Base-by-base conservation (phyloP, 2,113 vertebrate species). In the Apus apus region DNA sequence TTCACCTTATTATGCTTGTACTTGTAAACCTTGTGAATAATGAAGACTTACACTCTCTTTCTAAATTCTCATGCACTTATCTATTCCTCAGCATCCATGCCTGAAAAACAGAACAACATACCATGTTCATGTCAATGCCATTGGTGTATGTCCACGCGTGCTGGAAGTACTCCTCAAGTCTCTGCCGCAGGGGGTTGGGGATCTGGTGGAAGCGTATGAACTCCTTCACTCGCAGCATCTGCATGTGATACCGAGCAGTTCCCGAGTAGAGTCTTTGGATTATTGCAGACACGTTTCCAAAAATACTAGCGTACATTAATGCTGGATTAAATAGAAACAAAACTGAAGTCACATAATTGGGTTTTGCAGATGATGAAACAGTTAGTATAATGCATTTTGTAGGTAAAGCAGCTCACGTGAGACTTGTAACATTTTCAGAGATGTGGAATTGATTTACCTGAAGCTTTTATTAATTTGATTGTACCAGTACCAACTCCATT, bases 61-160 rank as follows among this genome's bases (percentile, higher is more conserved):
- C 46, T 80, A 90, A 74, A 70, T 85, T 85, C 34, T 86, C 16
- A 60, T 83, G 60, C 56, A 91, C 90, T 74, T 45, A 45, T 74
- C 67, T 87, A 38, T 61, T 85, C 45, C 36, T 88, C 43, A 36
- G 51, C 29, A 84, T 13, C 13, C 3, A 4, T 88, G 68, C 85
- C 88, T 93, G 68, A 94, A 91, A 97, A 98, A 64, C 72, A 94
- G 84, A 97, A 71, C 64, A 97, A 98, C 98, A 97, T 98, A 99
- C 99, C 99, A 99, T 99, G 97, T 99, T 99, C 99, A 99, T 99
- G 95, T 99, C 99, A 84, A 99, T 99, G 97, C 99, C 99, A 30
- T 99, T 99, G 91, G 99, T 99, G 98, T 99, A 99, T 29, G 99
- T 99, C 99, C 99, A 99, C 0, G 99, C 99, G 17, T 99, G 99